A percentile compares a stretch with the other conserved stretches of the same genome.
These are phyloP conservation scores for Strigamia maritima DNA, from an alignment of 2,888 invertebrate species.

Conservation along the genomic window DNA sequence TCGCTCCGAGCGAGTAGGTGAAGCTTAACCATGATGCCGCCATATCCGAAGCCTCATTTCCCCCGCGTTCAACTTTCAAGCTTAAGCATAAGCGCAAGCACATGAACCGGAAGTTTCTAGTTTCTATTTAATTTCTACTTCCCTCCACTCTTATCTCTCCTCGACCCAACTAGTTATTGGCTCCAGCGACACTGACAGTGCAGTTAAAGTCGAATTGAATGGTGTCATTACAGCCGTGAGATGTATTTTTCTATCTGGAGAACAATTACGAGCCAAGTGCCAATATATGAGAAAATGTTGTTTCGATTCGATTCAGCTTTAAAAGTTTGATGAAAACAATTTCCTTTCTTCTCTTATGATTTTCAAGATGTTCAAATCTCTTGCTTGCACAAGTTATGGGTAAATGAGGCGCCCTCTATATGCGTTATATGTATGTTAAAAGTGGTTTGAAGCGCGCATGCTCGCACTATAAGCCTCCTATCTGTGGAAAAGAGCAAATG, in stretches of 20 bases:
- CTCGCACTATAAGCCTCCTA: not conserved
- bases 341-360: not conserved
- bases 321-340: not conserved
- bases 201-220: not conserved
- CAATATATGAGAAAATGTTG: not conserved
- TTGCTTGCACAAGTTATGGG: not conserved
- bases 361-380: not conserved
- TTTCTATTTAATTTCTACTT: not conserved
- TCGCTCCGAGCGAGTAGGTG: too few species aligned
- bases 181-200: not conserved
- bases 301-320: not conserved
- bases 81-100: not conserved
- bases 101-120: not conserved
- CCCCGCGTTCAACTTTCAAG: not conserved
- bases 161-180: not conserved
- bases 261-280: not conserved
- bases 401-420: not conserved
- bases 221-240: not conserved
- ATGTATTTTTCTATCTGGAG: not conserved
- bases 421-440: not conserved
- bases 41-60: not conserved
- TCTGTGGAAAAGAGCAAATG: not conserved
- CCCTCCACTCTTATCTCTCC: not conserved
- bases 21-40: too few species aligned
- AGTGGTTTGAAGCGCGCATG: not conserved